Percentiles rank a stretch among this genome's conserved stretches.
Conservation (phyloP, 2,797 vertebrate species). For the Glossophaga mutica region DNA sequence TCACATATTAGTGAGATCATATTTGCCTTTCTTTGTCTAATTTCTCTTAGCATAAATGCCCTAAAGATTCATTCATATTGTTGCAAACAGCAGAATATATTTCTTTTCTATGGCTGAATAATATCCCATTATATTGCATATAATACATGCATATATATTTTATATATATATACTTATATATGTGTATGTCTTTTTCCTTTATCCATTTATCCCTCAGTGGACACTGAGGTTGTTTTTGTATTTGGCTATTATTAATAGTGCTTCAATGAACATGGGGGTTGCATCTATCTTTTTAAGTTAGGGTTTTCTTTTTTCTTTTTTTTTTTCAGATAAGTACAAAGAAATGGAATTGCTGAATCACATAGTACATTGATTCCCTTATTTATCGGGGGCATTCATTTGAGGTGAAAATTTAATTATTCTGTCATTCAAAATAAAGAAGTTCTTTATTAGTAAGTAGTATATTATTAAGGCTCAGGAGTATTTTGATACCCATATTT, state of each 20-base stretch:
- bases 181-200: neutral
- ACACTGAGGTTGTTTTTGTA: neutral
- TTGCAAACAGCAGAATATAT: neutral
- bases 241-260: neutral
- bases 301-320: neutral
- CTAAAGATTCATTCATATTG: neutral
- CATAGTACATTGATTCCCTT: neutral
- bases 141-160: neutral
- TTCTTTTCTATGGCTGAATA: neutral
- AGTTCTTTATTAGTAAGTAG: neutral
- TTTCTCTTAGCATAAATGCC: neutral
- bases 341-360: neutral
- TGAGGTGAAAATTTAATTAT: neutral
- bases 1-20: neutral
- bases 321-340: neutral
- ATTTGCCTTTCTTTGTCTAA: neutral
- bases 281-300: neutral
- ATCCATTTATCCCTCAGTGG: neutral
- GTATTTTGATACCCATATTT: neutral
- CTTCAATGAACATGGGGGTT: neutral
- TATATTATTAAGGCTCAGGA: neutral
- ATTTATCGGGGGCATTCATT: neutral
- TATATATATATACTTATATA: too few relatives aligned
- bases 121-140: neutral
- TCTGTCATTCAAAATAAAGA: neutral